These are phyloP conservation scores for Oophaga pumilio DNA, from an alignment of 2,113 vertebrate species.

Conservation along the genomic window DNA sequence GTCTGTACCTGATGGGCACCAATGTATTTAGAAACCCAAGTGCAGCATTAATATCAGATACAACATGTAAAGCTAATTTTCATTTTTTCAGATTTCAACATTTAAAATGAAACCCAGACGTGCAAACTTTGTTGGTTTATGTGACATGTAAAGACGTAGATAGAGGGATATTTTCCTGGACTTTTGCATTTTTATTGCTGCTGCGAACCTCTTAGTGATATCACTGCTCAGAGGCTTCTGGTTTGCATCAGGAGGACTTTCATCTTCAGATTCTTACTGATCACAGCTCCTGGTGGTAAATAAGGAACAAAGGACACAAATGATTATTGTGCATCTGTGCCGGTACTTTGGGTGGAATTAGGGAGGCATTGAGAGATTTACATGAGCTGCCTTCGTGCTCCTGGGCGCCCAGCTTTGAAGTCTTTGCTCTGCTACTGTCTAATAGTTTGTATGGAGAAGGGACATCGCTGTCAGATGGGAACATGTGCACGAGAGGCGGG, in stretches of 20 bases:
- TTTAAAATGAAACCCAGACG: neutral
- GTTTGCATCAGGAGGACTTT: constrained; percentile 35
- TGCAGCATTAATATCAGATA: too few species aligned
- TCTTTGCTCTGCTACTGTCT: neutral
- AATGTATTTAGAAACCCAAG: too few species aligned
- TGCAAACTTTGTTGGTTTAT: neutral
- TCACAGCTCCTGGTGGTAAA: constrained; percentile 26
- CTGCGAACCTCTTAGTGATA: neutral
- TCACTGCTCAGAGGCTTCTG: neutral
- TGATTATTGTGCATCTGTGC: constrained; percentile 32
- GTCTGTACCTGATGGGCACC: too few species aligned
- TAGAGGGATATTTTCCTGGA: neutral
- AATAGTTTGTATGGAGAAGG: neutral
- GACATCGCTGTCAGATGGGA: neutral
- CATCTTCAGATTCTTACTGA: constrained; percentile 25
- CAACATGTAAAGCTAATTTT: neutral
- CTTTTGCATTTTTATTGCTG: neutral
- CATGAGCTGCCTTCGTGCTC: constrained; percentile 11
- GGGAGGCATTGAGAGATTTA: constrained; percentile 25
- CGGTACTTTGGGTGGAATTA: constrained; percentile 27
- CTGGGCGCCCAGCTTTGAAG: neutral
- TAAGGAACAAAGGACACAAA: constrained; percentile 7
- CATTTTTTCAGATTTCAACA: neutral
- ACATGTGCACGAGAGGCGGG: neutral
- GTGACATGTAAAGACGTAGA: neutral